Percentiles rank a stretch among this genome's conserved stretches.
Conservation (phyloP, 1,140 invertebrate species). For the Drosophila tropicalis region DNA sequence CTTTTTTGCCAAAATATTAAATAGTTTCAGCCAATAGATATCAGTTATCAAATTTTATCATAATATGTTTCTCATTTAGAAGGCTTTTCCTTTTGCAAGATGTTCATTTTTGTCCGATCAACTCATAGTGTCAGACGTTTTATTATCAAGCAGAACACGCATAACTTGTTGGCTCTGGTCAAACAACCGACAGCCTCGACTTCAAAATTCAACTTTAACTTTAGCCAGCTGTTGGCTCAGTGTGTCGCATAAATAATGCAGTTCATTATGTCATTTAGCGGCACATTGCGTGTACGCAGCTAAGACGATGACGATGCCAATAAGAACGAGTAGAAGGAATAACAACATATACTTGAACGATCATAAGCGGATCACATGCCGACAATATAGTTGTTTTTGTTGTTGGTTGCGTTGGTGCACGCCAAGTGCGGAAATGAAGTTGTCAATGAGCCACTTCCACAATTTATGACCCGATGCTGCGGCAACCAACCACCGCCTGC, state of each 20-base stretch:
- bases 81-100: too few relatives aligned
- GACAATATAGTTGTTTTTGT: conserved; percentile 34
- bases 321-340: neutral
- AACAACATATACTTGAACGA: conserved; percentile 23
- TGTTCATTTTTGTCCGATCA: neutral
- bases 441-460: conserved; percentile 81
- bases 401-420: conserved; percentile 43
- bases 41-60: too few relatives aligned
- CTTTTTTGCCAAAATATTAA: too few relatives aligned
- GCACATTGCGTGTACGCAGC: conserved; percentile 69
- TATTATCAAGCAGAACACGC: conserved; percentile 65
- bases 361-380: conserved; percentile 61
- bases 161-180: conserved; percentile 49
- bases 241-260: conserved; percentile 80
- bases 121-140: conserved; percentile 60
- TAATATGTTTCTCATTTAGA: too few relatives aligned
- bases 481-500: conserved; percentile 57
- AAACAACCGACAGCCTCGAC: neutral
- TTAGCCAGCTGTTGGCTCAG: conserved; percentile 47
- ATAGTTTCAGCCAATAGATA: too few relatives aligned
- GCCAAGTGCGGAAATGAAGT: conserved; percentile 80
- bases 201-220: neutral
- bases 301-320: conserved; percentile 46
- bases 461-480: conserved; percentile 76
- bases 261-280: conserved; percentile 81